Base-by-base conservation (phyloP, 2,797 vertebrate genomes). In the Pipistrellus kuhlii region DNA sequence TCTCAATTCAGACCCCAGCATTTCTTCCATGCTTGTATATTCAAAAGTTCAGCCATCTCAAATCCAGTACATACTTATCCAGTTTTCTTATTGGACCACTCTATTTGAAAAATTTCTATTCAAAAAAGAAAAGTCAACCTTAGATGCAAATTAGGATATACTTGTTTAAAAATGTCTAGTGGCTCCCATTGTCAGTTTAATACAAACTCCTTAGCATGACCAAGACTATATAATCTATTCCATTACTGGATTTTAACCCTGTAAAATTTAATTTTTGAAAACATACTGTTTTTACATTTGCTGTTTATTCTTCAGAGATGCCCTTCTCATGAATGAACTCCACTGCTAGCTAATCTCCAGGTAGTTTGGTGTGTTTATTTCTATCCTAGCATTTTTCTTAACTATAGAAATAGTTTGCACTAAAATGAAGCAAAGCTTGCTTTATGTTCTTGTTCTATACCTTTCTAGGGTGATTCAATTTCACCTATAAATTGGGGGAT, bases 341-440 rank as follows among this genome's bases (percentile, higher is more conserved):
- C 41, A 89, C 23, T 85, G 38, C 38, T 41, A 41, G 38, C 38
- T 41, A 41, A 51, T 5, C 38, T 83, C 57, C 30, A 55, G 41
- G 18, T n/a, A 85, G 62, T 89, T 55, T 35, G 48, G 25, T 80
- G 13, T 78, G 30, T 30, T 73, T 41, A 1, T 71, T 64, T 90
- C 44, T 92, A 38, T 69, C 13, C 30, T 90, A 71, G 12, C n/a
- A 83, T 81, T 66, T 66, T 68, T 83, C 20, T 66, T 15, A 25
- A 82, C 25, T 83, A n/a, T 14, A 69, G 48, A 77, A 81, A 72
- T 25, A 78, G 11, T 84, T 30, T 44, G 17, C 11, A 55, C 30
- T 94, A 25, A 88, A 90, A 75, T 51, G 62, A 77, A 53, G 81
- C 53, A 81, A 91, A 95, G 53, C 46, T 51, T 93, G 4, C 17